Conservation (phyloP, 2,797 vertebrate species). For the Xiphorhynchus erythropygius region DNA sequence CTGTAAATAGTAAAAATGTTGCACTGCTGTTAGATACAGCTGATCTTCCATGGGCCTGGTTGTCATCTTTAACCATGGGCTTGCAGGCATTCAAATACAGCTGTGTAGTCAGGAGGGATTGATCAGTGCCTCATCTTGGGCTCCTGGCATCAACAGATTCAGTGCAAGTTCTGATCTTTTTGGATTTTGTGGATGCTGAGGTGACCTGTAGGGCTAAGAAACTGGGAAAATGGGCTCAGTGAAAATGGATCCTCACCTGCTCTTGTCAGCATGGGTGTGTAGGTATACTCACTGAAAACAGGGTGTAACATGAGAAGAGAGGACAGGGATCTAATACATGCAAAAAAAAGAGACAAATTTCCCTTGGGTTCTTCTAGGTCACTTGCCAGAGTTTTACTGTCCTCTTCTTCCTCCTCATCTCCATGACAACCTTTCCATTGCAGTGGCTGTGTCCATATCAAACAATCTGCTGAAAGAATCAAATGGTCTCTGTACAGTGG, state of each 20-base stretch:
- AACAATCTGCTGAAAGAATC: not conserved
- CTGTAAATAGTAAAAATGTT: not conserved
- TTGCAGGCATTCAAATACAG: not conserved
- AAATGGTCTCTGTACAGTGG: not conserved
- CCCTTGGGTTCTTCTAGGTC: not conserved
- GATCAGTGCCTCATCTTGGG: not conserved
- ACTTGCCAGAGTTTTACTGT: not conserved
- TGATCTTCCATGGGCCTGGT: not conserved
- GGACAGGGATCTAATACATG: not conserved
- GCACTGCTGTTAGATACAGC: not conserved
- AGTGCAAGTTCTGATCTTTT: not conserved
- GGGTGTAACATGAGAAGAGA: not conserved
- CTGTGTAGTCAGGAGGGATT: not conserved
- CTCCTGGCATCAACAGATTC: not conserved
- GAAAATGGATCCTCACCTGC: not conserved
- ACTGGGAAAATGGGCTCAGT: not conserved
- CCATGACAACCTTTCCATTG: not conserved
- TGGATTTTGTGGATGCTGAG: not conserved
- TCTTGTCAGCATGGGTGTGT: not conserved
- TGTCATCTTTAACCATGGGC: not conserved
- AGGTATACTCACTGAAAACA: not conserved
- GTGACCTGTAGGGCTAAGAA: not conserved
- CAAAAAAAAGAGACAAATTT: not conserved
- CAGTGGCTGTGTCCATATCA: not conserved
- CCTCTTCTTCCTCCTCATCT: not conserved